These are phyloP conservation scores for Chloebia gouldiae DNA, from an alignment of 2,113 vertebrate genomes.

Conservation along the genomic window DNA sequence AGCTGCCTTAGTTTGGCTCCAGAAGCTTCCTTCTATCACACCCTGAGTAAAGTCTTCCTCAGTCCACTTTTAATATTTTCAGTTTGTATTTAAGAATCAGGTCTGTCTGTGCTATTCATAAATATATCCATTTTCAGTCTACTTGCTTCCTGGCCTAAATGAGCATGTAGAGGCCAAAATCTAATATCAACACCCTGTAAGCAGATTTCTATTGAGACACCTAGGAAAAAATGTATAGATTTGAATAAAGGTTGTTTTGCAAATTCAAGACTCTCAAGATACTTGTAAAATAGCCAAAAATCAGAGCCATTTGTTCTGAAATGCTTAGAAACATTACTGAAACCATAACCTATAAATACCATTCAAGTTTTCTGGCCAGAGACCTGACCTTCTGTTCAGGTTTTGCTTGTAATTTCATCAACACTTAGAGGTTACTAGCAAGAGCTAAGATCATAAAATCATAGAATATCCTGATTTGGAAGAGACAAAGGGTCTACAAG, in stretches of 20 bases:
- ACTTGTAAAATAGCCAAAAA: neutral
- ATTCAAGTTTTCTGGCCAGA: neutral
- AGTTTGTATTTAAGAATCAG: neutral
- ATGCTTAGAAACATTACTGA: neutral
- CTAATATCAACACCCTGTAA: neutral
- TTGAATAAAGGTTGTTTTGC: constrained; percentile 19
- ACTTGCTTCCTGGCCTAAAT: neutral
- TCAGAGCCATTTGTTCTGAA: neutral
- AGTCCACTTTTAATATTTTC: neutral
- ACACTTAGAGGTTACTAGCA: neutral
- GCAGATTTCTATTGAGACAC: constrained; percentile 22
- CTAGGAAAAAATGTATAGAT: constrained; percentile 14
- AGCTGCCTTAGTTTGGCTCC: neutral
- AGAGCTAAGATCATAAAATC: neutral
- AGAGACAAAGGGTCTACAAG: no score
- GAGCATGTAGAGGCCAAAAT: neutral
- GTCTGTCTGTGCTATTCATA: neutral
- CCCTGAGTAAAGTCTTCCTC: neutral
- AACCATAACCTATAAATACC: neutral
- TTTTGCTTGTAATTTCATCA: neutral
- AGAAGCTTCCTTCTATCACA: neutral
- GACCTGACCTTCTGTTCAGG: neutral
- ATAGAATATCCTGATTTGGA: neutral
- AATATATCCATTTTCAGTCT: neutral
- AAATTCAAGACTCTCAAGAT: constrained; percentile 11